Conservation (phyloP, 1,140 invertebrate species). For the Aphaenogaster ashmeadi region DNA sequence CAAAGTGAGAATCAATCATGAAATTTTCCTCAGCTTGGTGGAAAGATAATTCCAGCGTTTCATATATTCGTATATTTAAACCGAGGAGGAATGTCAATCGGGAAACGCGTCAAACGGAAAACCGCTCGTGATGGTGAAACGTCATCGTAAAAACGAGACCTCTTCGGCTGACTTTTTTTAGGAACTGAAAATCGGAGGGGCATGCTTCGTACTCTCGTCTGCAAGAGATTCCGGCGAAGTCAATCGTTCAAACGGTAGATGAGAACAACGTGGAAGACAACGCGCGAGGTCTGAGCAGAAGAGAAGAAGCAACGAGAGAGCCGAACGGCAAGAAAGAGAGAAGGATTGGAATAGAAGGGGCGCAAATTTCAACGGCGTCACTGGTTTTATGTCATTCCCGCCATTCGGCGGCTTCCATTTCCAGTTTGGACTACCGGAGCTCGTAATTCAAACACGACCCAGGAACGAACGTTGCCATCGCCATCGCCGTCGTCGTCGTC, state of each 20-base stretch:
- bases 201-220: slow-evolving; percentile 45
- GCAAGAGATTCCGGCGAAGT: slow-evolving; percentile 62
- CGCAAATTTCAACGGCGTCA: slow-evolving; percentile 78
- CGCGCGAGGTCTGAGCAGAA: background rate
- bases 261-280: slow-evolving; percentile 48
- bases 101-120: background rate
- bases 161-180: slow-evolving; percentile 17
- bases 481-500: slow-evolving; percentile 56
- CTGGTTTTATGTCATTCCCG: slow-evolving; percentile 79
- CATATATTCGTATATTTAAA: background rate
- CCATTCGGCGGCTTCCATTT: slow-evolving; percentile 81
- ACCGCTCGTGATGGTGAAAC: background rate
- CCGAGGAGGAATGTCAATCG: slow-evolving; percentile 18
- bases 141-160: slow-evolving; percentile 61
- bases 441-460: slow-evolving; percentile 78
- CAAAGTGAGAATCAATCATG: background rate
- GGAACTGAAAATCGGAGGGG: slow-evolving; percentile 42
- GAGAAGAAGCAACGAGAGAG: slow-evolving; percentile 8
- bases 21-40: background rate
- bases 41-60: slow-evolving; percentile 22
- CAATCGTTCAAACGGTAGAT: slow-evolving; percentile 64
- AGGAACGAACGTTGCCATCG: slow-evolving; percentile 68
- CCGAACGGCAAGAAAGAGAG: slow-evolving; percentile 45
- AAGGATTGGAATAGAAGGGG: slow-evolving; percentile 40
- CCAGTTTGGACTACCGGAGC: slow-evolving; percentile 73